Base-by-base conservation (phyloP, 2,113 vertebrate genomes). In the Pimephales promelas region DNA sequence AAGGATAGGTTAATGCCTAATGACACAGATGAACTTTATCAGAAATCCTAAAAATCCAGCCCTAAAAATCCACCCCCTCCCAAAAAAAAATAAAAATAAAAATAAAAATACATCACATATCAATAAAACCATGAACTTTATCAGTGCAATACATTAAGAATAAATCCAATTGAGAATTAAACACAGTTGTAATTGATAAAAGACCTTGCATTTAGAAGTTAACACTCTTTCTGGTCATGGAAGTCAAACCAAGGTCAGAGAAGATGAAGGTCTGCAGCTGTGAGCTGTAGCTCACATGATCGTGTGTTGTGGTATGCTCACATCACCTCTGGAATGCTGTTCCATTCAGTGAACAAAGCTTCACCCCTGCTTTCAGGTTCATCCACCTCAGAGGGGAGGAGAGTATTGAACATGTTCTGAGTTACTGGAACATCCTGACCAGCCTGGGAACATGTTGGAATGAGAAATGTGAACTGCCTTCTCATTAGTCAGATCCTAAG, bases 211-310 rank as follows among this genome's bases (percentile, higher is more conserved):
- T 62, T 20, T 16, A 34, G 45, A 72, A 83, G 56, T 64, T 52
- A 54, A 79, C 10, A 73, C 20, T 16, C 26, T 43, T 24, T 47
- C 13, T 45, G 52, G 59, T 20, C 52, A 47, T 73, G 56, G 16
- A 79, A 16, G 26, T 16, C 45, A 62, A 64, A 45, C 22, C 73
- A 66, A 57, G 78, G 78, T 77, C 78, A 84, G 28, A n/a, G 8
- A 71, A 84, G 80, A 84, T 82, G 40, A 82, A 59, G 66, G 20
- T 84, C 11, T 73, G 43, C 86, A 83, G 79, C 74, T 78, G 74
- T 59, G 73, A 61, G 75, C 31, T 75, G 20, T 62, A 74, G 20
- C 34, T 80, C 85, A 84, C 10, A 73, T 76, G 82, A 79, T 66
- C 36, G 18, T 20, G 40, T 36, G 62, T 79, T 16, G 52, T 68